Evolutionary conservation across 1,140 invertebrate species (phyloP), one percentile per base, ranked within the genome.

Genomic region (Eriosoma lanigerum): DNA sequence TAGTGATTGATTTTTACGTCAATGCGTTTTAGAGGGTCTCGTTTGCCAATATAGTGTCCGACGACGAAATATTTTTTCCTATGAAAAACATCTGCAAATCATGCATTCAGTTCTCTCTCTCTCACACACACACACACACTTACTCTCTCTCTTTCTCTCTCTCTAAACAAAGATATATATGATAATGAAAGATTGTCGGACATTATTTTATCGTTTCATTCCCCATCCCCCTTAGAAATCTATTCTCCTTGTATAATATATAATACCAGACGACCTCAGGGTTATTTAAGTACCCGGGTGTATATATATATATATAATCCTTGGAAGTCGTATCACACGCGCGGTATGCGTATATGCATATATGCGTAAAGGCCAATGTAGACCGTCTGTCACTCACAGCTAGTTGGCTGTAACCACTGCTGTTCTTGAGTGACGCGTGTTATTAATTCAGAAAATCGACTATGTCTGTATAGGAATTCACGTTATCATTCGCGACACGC

Each of bases 1-100:
- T 38, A 68, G 38, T 68, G 64, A 68, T 68, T 68, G 64, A 68
- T 68, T 68, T 68, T 68, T 9, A 24, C 64, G 64, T 68, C 62
- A 21, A 19, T 62, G 13, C 19, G 10, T 38, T 64, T n/a, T 29
- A 24, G 3, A 19, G 58, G 58, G 19, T n/a, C 62, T 64, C 29
- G 62, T 32, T 32, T 38, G 19, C 29, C 19, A 24, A 15, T 38
- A 38, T 38, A 38, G 32, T 64, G 62, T 62, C 58, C 58, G 26
- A 26, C 58, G 24, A 13, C 26, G 17, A 21, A 38, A 38, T 38
- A 38, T 38, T 38, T 38, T 38, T 8, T 38, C 8, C 8, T 3
- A 8, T 4, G 32, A 38, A 38, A 38, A 38, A 38, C 32, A 38
- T 38, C 32, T 38, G 32, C 32, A 38, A 38, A 38, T 38, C 32